These are phyloP conservation scores for Stenotaenia linearis DNA, from an alignment of 2,888 invertebrate species.

Conservation along the genomic window DNA sequence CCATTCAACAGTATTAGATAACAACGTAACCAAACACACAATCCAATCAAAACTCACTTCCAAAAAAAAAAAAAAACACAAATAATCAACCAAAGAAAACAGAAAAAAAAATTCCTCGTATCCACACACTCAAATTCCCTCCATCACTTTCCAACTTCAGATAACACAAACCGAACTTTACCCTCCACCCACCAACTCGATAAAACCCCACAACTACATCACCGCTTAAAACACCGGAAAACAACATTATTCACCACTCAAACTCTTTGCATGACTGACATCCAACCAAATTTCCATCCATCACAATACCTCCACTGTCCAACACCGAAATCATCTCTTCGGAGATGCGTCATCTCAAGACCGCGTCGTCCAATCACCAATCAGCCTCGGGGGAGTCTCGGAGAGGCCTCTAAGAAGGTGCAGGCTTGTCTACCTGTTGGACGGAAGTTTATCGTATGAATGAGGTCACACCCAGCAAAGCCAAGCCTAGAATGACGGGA, in stretches of 20 bases:
- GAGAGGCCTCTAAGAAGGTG: neutral
- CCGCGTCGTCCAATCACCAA: neutral
- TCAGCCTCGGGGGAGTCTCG: neutral
- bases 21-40: too few species aligned
- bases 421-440: neutral
- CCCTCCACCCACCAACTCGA: too few species aligned
- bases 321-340: neutral
- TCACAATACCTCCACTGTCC: neutral
- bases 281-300: neutral
- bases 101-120: neutral
- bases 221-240: too few species aligned
- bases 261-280: neutral
- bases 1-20: too few species aligned
- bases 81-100: neutral
- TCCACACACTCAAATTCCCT: neutral
- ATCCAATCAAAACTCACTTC: too few species aligned
- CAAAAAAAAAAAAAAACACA: neutral
- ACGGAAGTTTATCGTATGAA: neutral
- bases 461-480: neutral
- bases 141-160: neutral
- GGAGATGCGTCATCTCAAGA: neutral
- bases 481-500: neutral
- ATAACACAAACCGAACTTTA: neutral
- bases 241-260: neutral
- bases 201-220: too few species aligned